Conservation (phyloP, 2,888 invertebrate genomes). For the Cataglyphis cursor region DNA sequence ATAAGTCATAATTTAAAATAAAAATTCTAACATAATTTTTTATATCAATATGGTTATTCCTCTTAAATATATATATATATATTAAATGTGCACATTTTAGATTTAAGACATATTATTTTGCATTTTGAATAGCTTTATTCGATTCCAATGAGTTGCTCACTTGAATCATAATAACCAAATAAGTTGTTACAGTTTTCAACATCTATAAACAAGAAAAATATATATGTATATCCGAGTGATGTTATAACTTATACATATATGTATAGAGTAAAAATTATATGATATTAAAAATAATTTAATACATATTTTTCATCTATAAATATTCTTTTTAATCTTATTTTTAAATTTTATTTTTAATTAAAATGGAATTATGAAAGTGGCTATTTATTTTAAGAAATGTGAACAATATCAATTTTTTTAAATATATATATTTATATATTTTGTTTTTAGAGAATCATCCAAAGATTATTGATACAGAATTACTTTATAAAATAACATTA, state of each 20-base stretch:
- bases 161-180: slow-evolving; percentile 59
- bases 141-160: slow-evolving; percentile 33
- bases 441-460: neutral
- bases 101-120: neutral
- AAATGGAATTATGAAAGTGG: neutral
- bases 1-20: neutral
- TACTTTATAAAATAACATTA: neutral
- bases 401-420: neutral
- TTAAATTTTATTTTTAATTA: neutral
- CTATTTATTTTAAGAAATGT: neutral
- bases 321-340: too few relatives aligned
- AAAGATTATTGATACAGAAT: neutral
- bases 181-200: slow-evolving; percentile 39
- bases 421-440: slow-evolving; percentile 17
- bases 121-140: neutral
- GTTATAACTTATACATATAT: neutral
- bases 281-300: neutral
- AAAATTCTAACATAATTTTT: neutral
- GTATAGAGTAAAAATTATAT: neutral
- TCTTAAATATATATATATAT: neutral
- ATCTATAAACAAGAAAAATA: slow-evolving; percentile 41
- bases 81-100: neutral
- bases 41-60: neutral
- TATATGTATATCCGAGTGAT: neutral
- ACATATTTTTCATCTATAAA: neutral